A percentile compares a stretch with the other conserved stretches of the same genome.
Conservation (phyloP, 2,113 vertebrate genomes). For the Tylochromis polylepis region DNA sequence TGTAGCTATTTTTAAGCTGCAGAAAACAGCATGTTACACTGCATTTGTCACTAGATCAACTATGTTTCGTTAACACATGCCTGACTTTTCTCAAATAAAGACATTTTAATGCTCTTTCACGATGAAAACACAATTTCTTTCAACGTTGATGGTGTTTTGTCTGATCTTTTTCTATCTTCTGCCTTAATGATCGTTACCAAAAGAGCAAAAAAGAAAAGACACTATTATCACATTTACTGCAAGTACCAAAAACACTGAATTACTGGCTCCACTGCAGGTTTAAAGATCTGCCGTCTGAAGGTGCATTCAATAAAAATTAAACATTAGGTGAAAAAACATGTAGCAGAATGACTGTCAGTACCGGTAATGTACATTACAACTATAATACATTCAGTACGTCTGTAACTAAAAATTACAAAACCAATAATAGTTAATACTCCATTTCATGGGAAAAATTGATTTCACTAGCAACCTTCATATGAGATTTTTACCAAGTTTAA, state of each 20-base stretch:
- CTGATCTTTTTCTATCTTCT: background rate
- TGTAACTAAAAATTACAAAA: background rate
- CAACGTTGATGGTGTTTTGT: background rate
- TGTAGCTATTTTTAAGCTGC: background rate
- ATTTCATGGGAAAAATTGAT: background rate
- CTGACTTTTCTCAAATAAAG: constrained; percentile 55
- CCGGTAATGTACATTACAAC: background rate
- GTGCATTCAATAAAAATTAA: background rate
- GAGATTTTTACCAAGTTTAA: background rate
- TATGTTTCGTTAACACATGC: background rate
- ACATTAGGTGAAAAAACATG: background rate
- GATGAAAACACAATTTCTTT: background rate
- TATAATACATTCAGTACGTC: background rate
- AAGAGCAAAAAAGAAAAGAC: background rate
- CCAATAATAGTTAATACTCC: background rate
- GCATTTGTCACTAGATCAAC: background rate
- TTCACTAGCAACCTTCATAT: background rate
- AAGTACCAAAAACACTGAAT: background rate
- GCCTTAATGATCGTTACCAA: background rate
- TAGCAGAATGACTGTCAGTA: background rate
- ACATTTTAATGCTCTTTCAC: background rate
- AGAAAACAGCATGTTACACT: background rate
- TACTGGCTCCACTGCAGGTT: background rate
- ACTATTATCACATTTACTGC: background rate
- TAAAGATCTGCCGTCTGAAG: background rate